phyloP scores from a whole-genome alignment of 2,797 vertebrate species.

The Dromococcyx pavoninus region DNA sequence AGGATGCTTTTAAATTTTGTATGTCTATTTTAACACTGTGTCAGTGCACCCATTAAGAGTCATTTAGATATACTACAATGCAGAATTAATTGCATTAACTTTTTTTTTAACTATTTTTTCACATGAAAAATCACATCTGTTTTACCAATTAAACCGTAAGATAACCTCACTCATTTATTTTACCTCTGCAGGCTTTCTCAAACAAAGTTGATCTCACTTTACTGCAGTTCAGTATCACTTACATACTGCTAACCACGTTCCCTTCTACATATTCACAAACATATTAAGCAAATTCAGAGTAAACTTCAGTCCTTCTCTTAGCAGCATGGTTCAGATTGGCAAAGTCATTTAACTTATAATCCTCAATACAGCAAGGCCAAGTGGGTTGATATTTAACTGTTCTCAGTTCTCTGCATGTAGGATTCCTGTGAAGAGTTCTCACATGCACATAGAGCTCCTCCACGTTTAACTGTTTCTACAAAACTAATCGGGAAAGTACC shows the following conservation, averaged over 20 bases:
- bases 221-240: not conserved
- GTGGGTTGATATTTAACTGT: not conserved
- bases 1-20: not conserved
- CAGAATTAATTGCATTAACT: not conserved
- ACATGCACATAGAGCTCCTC: rapidly evolving
- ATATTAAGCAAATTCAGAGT: not conserved
- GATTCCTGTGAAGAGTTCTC: not conserved
- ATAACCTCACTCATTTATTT: not conserved
- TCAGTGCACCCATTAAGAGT: not conserved
- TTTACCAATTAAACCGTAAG: not conserved
- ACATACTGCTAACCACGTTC: not conserved
- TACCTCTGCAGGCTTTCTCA: not conserved
- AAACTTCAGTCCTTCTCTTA: not conserved
- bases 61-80: not conserved
- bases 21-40: not conserved
- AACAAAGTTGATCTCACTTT: not conserved
- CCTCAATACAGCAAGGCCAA: not conserved
- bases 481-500: too few species aligned
- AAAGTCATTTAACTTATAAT: not conserved
- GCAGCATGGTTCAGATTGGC: not conserved
- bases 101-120: not conserved
- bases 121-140: not conserved
- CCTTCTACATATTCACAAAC: not conserved
- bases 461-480: not conserved
- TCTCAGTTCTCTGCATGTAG: not conserved